These are phyloP conservation scores for Marasmarcha lunaedactyla DNA, from an alignment of 2,888 invertebrate genomes.

Conservation along the genomic window DNA sequence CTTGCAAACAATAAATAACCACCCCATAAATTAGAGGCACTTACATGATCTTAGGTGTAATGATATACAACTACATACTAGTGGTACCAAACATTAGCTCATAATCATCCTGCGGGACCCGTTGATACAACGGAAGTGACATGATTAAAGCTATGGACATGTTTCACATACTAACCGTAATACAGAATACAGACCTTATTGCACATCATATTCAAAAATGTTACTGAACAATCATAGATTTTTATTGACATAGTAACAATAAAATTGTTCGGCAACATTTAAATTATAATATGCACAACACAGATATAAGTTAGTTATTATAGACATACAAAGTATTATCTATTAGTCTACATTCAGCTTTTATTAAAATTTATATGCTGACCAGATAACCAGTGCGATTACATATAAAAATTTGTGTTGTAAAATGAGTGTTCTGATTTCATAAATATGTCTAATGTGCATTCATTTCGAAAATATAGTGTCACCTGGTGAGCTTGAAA, in stretches of 20 bases:
- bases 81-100: slow-evolving; percentile 57
- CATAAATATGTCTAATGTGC: slow-evolving; percentile 54
- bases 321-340: slow-evolving; percentile 56
- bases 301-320: slow-evolving; percentile 59
- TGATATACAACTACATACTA: slow-evolving; percentile 65
- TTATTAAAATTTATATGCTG: slow-evolving; percentile 47
- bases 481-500: slow-evolving; percentile 42
- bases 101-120: slow-evolving; percentile 52
- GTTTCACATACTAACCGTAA: slow-evolving; percentile 58
- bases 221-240: no score
- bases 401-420: slow-evolving; percentile 58
- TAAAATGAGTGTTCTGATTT: slow-evolving; percentile 53
- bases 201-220: no score
- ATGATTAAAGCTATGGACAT: slow-evolving; percentile 70
- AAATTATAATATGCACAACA: slow-evolving; percentile 20
- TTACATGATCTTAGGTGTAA: slow-evolving; percentile 65
- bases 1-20: slow-evolving; percentile 26
- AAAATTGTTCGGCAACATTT: background rate
- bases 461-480: slow-evolving; percentile 49
- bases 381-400: slow-evolving; percentile 53
- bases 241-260: no score
- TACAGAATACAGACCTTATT: slow-evolving; percentile 53
- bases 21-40: slow-evolving; percentile 64
- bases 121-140: slow-evolving; percentile 66
- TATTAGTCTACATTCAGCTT: slow-evolving; percentile 49